Base-by-base conservation (phyloP, 2,797 vertebrate genomes). In the Menidia menidia region DNA sequence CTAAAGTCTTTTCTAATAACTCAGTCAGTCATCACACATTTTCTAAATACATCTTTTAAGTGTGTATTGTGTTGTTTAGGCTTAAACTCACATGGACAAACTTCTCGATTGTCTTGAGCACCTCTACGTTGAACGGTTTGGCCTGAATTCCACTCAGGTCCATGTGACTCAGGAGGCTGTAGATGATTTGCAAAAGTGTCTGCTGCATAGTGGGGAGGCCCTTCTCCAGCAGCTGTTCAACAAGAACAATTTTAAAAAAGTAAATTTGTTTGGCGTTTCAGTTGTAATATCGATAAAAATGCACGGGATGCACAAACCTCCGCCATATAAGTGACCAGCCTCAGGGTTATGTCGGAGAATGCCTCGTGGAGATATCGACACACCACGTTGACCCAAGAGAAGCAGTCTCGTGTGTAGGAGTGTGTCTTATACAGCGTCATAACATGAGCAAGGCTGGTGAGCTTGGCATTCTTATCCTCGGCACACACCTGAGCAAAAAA, bases 351-450 rank as follows among this genome's bases (percentile, higher is more conserved):
- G 47, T 98, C 96, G 0, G 96, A 88, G 81, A 98, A 98, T 7
- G 97, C 96, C 85, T 99, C 97, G 10, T 99, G 96, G 52, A 99
- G 96, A 80, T 99, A 99, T 12, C 98, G 95, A 80, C 97, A 99
- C 78, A 99, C 97, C 71, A 99, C 98, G 0, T 94, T 98, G 61
- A 99, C 96, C 98, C 98, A 99, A 0, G 97, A 97, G 78, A 95
- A 94, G 77, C 96, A 96, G 90, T 98, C 96, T 67, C 98, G 94
- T 0, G 97, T 99, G 85, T 99, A 99, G 73, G 96, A 95, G 81
- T 96, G 97, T 0, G 96, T 99, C 93, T 98, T 99, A 77, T 99
- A 99, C 73, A 99, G 93, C 50, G 96, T 98, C 98, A 99, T 99
- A 68, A 99, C 98, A 11, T 99, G 98, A 52, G 97, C 97, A 7